These are phyloP conservation scores for Acrobasis suavella DNA, from an alignment of 2,888 invertebrate genomes.

Conservation along the genomic window DNA sequence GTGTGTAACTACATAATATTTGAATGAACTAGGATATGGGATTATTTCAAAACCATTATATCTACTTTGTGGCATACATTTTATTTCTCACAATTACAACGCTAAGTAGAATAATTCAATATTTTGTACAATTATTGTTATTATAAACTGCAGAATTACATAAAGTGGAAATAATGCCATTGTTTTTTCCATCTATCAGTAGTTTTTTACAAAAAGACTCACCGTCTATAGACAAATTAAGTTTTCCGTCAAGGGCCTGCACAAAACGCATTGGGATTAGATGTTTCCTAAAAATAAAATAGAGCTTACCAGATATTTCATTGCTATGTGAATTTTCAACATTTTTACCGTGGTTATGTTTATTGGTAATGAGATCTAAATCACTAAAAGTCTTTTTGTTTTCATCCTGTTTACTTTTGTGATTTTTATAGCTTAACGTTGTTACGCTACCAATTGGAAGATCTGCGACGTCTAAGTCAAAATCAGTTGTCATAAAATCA, in stretches of 20 bases:
- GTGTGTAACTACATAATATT: too few relatives aligned
- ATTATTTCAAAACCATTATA: too few relatives aligned
- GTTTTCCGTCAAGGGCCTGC: slow-evolving; percentile 41
- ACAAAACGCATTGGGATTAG: slow-evolving; percentile 46
- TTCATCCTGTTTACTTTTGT: neutral
- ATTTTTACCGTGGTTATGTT: neutral
- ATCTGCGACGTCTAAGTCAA: neutral
- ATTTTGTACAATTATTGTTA: neutral
- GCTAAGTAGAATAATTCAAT: neutral
- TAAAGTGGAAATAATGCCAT: slow-evolving; percentile 36
- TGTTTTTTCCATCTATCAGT: slow-evolving; percentile 25
- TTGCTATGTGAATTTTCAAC: slow-evolving; percentile 2
- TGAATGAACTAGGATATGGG: too few relatives aligned
- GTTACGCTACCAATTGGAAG: neutral
- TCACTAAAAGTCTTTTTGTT: neutral
- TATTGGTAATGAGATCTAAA: too few relatives aligned
- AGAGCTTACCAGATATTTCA: slow-evolving; percentile 37
- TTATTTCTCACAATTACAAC: too few relatives aligned
- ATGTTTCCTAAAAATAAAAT: slow-evolving; percentile 38
- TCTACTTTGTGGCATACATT: too few relatives aligned
- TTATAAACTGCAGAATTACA: slow-evolving; percentile 39
- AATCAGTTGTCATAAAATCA: slow-evolving; percentile 34
- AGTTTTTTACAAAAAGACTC: slow-evolving; percentile 39
- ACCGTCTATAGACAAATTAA: slow-evolving; percentile 45
- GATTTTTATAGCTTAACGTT: neutral